phyloP scores from a whole-genome alignment of 2,888 invertebrate species.

The Phorcus lineatus region DNA sequence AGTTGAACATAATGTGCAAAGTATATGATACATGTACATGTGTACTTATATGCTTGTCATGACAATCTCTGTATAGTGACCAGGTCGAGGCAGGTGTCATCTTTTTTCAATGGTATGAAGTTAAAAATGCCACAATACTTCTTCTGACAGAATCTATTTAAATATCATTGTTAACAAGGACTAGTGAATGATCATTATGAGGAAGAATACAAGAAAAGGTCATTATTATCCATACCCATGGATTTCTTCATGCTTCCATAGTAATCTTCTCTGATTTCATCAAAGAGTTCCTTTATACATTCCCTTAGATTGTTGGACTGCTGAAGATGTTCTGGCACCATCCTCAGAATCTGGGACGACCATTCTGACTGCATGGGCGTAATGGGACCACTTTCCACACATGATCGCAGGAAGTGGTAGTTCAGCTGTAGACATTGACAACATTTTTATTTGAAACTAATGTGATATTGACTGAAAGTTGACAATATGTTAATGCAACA shows the following conservation, averaged over 20 bases:
- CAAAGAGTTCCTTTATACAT: conserved; percentile 67
- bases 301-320: conserved; percentile 55
- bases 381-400: conserved; percentile 73
- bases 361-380: conserved; percentile 74
- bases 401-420: conserved; percentile 74
- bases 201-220: conserved; percentile 18
- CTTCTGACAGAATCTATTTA: too few species aligned
- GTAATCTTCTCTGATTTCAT: conserved; percentile 71
- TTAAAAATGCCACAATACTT: too few species aligned
- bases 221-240: conserved; percentile 61
- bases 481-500: too few species aligned
- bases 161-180: too few species aligned
- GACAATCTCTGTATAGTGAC: too few species aligned
- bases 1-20: not conserved
- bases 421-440: conserved; percentile 66
- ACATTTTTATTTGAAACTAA: too few species aligned
- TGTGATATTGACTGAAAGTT: too few species aligned
- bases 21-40: not conserved
- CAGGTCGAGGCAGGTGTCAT: too few species aligned
- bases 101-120: too few species aligned
- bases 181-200: too few species aligned
- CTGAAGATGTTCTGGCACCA: conserved; percentile 71
- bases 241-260: conserved; percentile 74
- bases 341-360: conserved; percentile 70
- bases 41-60: too few species aligned